These are phyloP conservation scores for Acrobeloides nanus DNA, from an alignment of 2,888 invertebrate genomes.

Conservation along the genomic window DNA sequence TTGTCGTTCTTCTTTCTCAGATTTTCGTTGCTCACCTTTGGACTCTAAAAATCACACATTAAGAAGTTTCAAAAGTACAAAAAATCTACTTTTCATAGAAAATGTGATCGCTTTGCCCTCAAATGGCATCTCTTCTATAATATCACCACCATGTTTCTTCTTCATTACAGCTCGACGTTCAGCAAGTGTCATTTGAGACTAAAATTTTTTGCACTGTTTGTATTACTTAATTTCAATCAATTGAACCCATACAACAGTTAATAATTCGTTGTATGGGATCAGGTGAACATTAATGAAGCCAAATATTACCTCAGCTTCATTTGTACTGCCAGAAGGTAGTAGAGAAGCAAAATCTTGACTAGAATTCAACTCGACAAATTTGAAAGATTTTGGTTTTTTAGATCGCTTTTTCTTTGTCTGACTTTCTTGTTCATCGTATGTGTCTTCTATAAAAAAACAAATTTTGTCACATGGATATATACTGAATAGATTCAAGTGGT, in stretches of 20 bases:
- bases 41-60: constrained; percentile 17
- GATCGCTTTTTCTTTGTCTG: constrained; percentile 1
- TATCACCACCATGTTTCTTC: constrained; percentile 11
- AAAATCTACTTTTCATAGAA: constrained; percentile 14
- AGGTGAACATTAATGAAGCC: constrained; percentile 1
- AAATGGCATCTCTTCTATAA: constrained; percentile 30
- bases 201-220: no score
- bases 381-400: constrained; percentile 22
- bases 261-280: no score
- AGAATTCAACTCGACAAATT: constrained; percentile 22
- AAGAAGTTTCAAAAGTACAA: constrained; percentile 7
- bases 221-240: constrained; percentile 6
- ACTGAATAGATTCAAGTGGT: no score
- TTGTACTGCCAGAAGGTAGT: constrained; percentile 7
- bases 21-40: constrained; percentile 2
- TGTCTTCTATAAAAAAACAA: no score
- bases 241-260: constrained; percentile 19
- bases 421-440: constrained; percentile 4
- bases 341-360: constrained; percentile 20
- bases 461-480: no score
- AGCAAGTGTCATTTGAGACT: no score
- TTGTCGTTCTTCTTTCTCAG: constrained; percentile 10
- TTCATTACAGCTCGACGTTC: constrained; percentile 11
- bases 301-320: constrained; percentile 7
- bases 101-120: constrained; percentile 44